Evolutionary conservation across 2,797 vertebrate species (phyloP).

Genomic region (Melanotaenia nigrans): DNA sequence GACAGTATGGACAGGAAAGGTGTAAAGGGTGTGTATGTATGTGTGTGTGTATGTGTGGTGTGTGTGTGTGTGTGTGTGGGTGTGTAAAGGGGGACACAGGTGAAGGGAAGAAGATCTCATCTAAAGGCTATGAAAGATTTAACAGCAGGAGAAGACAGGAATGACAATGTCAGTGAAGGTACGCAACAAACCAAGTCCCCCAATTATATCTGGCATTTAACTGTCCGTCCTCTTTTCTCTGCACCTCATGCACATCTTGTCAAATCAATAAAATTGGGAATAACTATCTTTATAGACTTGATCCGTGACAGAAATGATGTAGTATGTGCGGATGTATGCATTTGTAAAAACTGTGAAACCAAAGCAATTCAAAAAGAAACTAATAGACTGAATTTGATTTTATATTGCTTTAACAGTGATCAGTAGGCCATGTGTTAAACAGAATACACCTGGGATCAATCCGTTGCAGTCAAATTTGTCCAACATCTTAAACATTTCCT

Average conservation of each 20-base stretch:
- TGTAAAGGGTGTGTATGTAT: constrained; percentile 30
- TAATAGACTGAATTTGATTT: background rate
- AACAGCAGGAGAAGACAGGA: constrained; percentile 77
- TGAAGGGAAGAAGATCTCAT: constrained; percentile 79
- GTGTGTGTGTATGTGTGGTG: constrained; percentile 35
- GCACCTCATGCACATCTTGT: constrained; percentile 48
- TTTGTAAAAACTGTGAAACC: constrained; percentile 18
- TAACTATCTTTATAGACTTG: constrained; percentile 54
- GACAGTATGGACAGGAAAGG: constrained; percentile 52
- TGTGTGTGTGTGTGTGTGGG: constrained; percentile 38
- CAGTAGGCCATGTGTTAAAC: too few relatives aligned
- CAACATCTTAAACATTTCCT: background rate
- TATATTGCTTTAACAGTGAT: background rate
- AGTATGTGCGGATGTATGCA: constrained; percentile 18
- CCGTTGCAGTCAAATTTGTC: background rate
- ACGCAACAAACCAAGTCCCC: constrained; percentile 67
- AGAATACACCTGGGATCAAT: background rate
- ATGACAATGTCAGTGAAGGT: constrained; percentile 78
- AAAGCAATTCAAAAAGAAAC: constrained; percentile 1
- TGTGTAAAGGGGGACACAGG: constrained; percentile 69
- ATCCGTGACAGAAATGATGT: constrained; percentile 32
- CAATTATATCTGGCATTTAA: constrained; percentile 78
- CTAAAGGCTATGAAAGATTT: constrained; percentile 83
- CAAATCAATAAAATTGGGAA: constrained; percentile 51
- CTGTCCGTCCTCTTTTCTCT: constrained; percentile 53